Percentiles rank a stretch among this genome's conserved stretches.
Conservation (phyloP, 2,888 invertebrate genomes). For the Hydraecia micacea region DNA sequence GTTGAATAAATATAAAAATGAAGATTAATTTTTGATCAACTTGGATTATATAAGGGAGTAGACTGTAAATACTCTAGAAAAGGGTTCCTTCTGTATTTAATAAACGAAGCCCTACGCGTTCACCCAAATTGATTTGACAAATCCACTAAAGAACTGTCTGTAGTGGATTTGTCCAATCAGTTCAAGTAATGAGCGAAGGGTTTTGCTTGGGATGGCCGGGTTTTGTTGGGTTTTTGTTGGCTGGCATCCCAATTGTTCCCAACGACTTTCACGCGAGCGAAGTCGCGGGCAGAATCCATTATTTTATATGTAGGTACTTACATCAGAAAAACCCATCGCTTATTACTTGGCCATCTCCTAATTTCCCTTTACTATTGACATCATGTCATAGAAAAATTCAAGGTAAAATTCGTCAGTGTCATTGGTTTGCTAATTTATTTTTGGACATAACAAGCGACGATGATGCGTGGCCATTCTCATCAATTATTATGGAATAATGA, state of each 20-base stretch:
- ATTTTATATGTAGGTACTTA: not conserved
- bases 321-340: not conserved
- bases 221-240: too few relatives aligned
- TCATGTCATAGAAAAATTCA: slow-evolving; percentile 28
- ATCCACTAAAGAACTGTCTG: not conserved
- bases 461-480: not conserved
- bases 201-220: not conserved
- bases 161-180: not conserved
- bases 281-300: not conserved
- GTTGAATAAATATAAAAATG: not conserved
- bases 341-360: not conserved
- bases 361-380: slow-evolving; percentile 9
- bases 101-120: not conserved
- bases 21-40: too few relatives aligned
- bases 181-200: not conserved
- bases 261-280: not conserved
- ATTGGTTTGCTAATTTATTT: slow-evolving; percentile 26
- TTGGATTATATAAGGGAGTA: not conserved
- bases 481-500: not conserved
- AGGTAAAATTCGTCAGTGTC: slow-evolving; percentile 38
- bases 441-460: slow-evolving; percentile 1
- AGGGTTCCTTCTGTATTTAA: not conserved
- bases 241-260: not conserved
- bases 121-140: not conserved
- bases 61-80: not conserved